Base-by-base conservation (phyloP, 2,113 vertebrate genomes). In the Mormoops blainvillei region DNA sequence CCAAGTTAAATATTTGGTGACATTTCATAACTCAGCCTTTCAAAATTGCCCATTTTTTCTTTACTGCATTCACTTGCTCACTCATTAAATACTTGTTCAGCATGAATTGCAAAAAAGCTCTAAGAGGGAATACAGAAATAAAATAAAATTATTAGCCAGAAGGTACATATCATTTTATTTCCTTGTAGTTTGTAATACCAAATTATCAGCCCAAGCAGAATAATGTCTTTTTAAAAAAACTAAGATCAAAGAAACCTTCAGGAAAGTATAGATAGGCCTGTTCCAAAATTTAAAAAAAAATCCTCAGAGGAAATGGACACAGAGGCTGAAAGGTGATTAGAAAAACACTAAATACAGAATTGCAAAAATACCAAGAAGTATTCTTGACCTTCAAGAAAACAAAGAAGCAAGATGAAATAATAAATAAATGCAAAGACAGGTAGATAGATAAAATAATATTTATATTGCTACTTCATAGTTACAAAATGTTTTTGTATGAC, bases 141-240 rank as follows among this genome's bases (percentile, higher is more conserved):
- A 84, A 94, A 92, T 82, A 63, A 87, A 95, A 71, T 83, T 24
- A 63, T 61, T 41, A 95, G 24, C 56, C 56, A 87, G 45, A 94
- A 48, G 48, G 41, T 80, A 45, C 28, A n/a, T 65, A 70, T 67
- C 54, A 71, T 71, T 38, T 71, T 31, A 77, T 89, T 92, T 96
- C 16, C 52, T 56, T 56, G 5, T 73, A 85, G 41, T 84, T 54
- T 91, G 10, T 36, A 90, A 82, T 85, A 48, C 3, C 67, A 97
- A 81, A 87, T 96, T 54, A 89, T 83, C 54, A 63, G 13, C 54
- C 11, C 71, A 77, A 77, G 18, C 7, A 94, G 26, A 70, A n/a
- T 78, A 67, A 63, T 52, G 4, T 28, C 71, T 76, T 73, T 80
- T 50, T n/a, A n/a, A n/a, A n/a, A n/a, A 73, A 93, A 41, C 33